Percentiles rank a stretch among this genome's conserved stretches.
Evolutionary conservation across 1,140 invertebrate genomes (phyloP).

Genomic region (Dufourea novaeangliae): DNA sequence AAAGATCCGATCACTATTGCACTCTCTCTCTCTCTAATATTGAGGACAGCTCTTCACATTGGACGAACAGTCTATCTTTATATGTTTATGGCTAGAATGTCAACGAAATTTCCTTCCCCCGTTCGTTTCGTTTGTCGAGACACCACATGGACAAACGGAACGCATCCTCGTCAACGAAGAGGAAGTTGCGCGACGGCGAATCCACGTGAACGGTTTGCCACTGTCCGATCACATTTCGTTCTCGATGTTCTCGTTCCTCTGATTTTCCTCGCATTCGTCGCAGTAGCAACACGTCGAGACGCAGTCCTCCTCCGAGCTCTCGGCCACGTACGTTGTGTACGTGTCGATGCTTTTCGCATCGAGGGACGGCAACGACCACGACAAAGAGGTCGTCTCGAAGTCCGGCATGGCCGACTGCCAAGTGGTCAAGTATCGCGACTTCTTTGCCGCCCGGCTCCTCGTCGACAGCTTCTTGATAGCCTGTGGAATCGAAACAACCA

Average conservation of each 20-base stretch:
- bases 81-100: too few species aligned
- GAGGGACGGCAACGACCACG: constrained; percentile 75
- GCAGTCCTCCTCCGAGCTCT: constrained; percentile 68
- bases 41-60: too few species aligned
- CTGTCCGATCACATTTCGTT: constrained; percentile 71
- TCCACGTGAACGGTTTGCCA: neutral
- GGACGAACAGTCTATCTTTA: too few species aligned
- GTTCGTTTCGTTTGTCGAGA: neutral
- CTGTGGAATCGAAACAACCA: constrained; percentile 49
- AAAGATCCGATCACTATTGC: too few species aligned
- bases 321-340: constrained; percentile 75
- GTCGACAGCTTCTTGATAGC: constrained; percentile 75
- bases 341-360: constrained; percentile 78
- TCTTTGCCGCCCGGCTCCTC: constrained; percentile 62
- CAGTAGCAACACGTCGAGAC: constrained; percentile 73
- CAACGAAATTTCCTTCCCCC: too few species aligned
- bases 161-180: neutral
- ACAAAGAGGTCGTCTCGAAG: constrained; percentile 70
- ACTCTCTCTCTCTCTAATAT: too few species aligned
- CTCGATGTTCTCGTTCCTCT: constrained; percentile 77
- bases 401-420: constrained; percentile 67
- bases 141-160: neutral
- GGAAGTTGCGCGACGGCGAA: neutral
- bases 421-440: constrained; percentile 58
- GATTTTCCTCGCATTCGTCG: constrained; percentile 78